Base-by-base conservation (phyloP, 2,888 invertebrate genomes). In the Poecilus cupreus region DNA sequence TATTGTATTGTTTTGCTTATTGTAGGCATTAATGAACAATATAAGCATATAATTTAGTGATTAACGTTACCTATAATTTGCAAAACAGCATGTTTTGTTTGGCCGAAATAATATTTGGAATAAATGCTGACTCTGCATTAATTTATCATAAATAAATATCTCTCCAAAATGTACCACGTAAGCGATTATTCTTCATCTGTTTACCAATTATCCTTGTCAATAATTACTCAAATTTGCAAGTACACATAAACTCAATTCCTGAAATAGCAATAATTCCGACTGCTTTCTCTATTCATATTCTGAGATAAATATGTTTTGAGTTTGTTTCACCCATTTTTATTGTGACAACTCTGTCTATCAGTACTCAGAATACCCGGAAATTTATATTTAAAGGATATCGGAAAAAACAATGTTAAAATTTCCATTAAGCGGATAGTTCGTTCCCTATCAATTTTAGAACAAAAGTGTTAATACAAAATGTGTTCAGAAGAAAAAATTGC, bases 31-130 rank as follows among this genome's bases (percentile, higher is more conserved):
- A 43, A 18, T 51, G 20, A 51, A 51, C 51, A 51, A 13, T 51
- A 22, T 51, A 57, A 57, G 22, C 57, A 57, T 57, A 24, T 57
- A 60, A 60, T 60, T 60, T 11, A n/a, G 26, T 60, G 60, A 60
- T 60, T 60, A 2, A n/a, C 26, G 5, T n/a, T 0, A 32, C 32
- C 32, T 60, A 60, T 60, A 60, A 60, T 60, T 60, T 26, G n/a
- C 60, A 24, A 24, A 26, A 24, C 60, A 32, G 13, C 24, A 22
- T 60, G 60, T 60, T 60, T 32, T 60, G 60, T 60, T 60, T 60
- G n/a, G 26, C 3, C 26, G 13, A 6, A 60, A 60, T 43, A 43
- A n/a, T 60, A 60, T 54, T 22, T 6, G 3, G 11, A 11, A 4
- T 24, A 60, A 60, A 60, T 24, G 60, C 60, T 60, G 60, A 60